A percentile compares a stretch with the other conserved stretches of the same genome.
phyloP scores from a whole-genome alignment of 2,888 invertebrate genomes.

The Bruchidius siliquastri region DNA sequence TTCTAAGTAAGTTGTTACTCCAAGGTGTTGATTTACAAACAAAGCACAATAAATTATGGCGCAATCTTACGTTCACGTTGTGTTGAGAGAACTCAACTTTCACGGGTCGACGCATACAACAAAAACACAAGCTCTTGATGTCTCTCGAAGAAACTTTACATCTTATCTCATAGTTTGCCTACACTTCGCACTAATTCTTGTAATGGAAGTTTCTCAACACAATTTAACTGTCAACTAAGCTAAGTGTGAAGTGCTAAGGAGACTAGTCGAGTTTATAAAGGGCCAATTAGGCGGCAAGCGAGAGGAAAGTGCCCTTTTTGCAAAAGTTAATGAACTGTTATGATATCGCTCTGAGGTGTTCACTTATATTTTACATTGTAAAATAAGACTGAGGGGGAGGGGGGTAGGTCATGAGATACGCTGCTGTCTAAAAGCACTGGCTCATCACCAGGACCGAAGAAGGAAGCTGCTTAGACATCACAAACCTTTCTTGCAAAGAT shows the following conservation, averaged over 20 bases:
- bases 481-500: too few species aligned
- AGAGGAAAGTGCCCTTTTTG: neutral
- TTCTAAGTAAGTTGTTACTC: neutral
- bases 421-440: too few species aligned
- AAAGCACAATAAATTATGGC: too few species aligned
- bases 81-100: too few species aligned
- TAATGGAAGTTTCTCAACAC: neutral
- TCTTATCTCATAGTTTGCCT: neutral
- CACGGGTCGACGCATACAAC: neutral
- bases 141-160: neutral
- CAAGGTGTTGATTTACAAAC: neutral
- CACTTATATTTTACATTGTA: neutral
- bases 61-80: too few species aligned
- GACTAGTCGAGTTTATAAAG: neutral
- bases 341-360: neutral
- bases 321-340: neutral
- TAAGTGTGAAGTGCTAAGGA: neutral
- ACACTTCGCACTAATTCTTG: neutral
- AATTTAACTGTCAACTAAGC: neutral
- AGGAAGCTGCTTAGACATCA: too few species aligned
- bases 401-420: too few species aligned
- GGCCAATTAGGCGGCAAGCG: neutral
- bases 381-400: too few species aligned
- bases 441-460: too few species aligned
- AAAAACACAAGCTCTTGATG: neutral